Conservation (phyloP, 35 echinoderm and acorn worm species). For the Ptychodera flava region DNA sequence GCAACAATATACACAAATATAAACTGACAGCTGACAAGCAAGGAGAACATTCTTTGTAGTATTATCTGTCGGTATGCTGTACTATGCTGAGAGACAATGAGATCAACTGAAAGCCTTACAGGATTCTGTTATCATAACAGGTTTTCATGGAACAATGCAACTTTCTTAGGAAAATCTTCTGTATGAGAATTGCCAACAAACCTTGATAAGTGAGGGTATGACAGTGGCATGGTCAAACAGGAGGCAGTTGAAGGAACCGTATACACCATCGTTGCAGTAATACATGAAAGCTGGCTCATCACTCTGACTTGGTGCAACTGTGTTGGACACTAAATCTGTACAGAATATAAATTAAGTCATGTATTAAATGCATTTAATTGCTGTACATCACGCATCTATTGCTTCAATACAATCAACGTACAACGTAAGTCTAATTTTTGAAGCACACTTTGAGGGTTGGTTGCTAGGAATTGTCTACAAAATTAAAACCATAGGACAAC, state of each 20-base stretch:
- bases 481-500: no score
- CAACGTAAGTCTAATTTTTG: no score
- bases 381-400: background rate
- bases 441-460: no score
- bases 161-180: no score
- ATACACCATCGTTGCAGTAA: conserved; percentile 90
- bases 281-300: conserved; percentile 98
- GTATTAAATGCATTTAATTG: background rate
- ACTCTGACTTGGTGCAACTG: conserved; percentile 53
- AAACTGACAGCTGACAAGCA: no score
- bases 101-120: background rate
- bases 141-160: no score
- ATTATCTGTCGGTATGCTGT: background rate
- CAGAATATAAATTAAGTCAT: background rate
- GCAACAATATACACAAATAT: no score
- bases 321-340: conserved; percentile 82
- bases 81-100: background rate
- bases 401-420: no score
- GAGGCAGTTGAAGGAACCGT: conserved; percentile 94
- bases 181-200: background rate
- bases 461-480: no score
- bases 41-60: background rate
- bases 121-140: background rate
- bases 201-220: background rate
- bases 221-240: conserved; percentile 88